A percentile compares a stretch with the other conserved stretches of the same genome.
Conservation (phyloP, 2,113 vertebrate genomes). For the Orientallactaga bullata region DNA sequence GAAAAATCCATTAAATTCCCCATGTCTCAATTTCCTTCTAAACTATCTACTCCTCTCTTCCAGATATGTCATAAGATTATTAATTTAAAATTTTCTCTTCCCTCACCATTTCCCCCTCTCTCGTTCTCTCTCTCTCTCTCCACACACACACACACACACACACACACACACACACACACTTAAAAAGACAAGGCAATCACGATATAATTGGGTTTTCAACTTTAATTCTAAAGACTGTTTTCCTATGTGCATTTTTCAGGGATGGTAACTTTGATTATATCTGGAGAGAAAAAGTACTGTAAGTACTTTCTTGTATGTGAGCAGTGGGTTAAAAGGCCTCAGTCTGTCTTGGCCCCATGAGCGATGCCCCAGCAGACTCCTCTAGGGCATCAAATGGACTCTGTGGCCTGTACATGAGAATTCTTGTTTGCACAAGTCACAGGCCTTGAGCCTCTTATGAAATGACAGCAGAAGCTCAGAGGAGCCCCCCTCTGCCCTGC, state of each 20-base stretch:
- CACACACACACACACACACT: not conserved
- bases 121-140: too few relatives aligned
- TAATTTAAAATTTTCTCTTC: not conserved
- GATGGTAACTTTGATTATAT: not conserved
- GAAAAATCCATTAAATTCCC: not conserved
- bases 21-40: not conserved
- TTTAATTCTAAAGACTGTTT: conserved; percentile 6
- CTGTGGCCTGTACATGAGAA: not conserved
- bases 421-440: conserved; percentile 44
- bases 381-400: not conserved
- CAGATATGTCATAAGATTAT: not conserved
- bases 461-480: conserved; percentile 71
- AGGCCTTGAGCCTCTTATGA: conserved; percentile 33
- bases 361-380: conserved; percentile 5
- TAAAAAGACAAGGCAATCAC: not conserved
- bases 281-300: not conserved
- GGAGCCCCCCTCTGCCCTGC: conserved; percentile 70
- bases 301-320: not conserved
- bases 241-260: not conserved
- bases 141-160: not conserved
- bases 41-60: not conserved
- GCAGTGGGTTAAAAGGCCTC: not conserved
- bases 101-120: too few relatives aligned
- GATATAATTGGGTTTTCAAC: not conserved
- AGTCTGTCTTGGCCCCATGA: not conserved